Percentiles rank a stretch among this genome's conserved stretches.
Evolutionary conservation across 1,140 invertebrate species (phyloP).

Genomic region (Aphelenchoides avenae): DNA sequence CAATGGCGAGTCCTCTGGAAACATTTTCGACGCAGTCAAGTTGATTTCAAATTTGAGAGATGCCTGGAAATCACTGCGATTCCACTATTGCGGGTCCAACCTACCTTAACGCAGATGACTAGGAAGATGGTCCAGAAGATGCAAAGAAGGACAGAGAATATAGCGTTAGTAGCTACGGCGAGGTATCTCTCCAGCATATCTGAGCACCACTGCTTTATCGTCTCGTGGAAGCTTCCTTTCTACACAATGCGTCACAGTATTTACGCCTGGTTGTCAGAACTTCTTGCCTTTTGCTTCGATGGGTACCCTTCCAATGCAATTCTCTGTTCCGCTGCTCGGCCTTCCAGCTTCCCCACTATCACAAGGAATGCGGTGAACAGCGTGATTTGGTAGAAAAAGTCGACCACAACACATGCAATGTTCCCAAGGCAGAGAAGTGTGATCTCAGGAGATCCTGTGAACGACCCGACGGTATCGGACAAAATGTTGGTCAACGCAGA

Average conservation of each 20-base stretch:
- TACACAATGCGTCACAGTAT: too few species aligned
- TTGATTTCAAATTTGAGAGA: conserved; percentile 55
- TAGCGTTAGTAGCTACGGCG: conserved; percentile 28
- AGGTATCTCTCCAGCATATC: conserved; percentile 17
- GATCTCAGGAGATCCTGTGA: conserved; percentile 52
- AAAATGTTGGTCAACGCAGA: conserved; percentile 53
- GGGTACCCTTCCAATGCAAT: conserved; percentile 3
- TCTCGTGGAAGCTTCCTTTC: conserved; percentile 18
- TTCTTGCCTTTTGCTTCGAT: too few species aligned
- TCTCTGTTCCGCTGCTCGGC: conserved; percentile 22
- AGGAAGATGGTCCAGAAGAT: conserved; percentile 25
- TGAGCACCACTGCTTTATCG: conserved; percentile 20
- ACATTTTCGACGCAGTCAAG: conserved; percentile 52
- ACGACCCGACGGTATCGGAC: conserved; percentile 42
- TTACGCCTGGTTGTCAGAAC: too few species aligned
- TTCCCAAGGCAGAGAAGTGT: conserved; percentile 42
- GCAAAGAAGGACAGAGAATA: conserved; percentile 22
- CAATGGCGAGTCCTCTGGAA: conserved; percentile 52
- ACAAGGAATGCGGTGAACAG: conserved; percentile 46
- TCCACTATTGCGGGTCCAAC: too few species aligned
- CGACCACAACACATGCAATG: conserved; percentile 36
- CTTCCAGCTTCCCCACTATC: conserved; percentile 28
- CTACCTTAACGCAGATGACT: conserved; percentile 29
- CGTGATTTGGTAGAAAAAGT: conserved; percentile 51
- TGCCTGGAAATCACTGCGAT: conserved; percentile 22